Conservation (phyloP, 2,888 invertebrate species). For the Yponomeuta evonymella region DNA sequence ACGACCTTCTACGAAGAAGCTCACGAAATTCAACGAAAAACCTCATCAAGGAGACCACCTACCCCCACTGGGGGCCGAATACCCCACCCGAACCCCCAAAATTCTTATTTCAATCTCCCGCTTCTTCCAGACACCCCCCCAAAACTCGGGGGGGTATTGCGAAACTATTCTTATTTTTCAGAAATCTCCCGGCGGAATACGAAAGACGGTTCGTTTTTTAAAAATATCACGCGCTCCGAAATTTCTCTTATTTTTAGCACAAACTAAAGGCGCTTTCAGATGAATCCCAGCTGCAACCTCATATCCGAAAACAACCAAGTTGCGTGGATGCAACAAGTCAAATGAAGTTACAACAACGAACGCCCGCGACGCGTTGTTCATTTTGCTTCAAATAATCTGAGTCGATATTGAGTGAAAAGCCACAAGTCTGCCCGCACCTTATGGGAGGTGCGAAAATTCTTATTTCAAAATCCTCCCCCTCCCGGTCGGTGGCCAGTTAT, state of each 20-base stretch:
- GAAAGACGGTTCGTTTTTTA: conserved; percentile 74
- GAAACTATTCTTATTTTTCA: conserved; percentile 77
- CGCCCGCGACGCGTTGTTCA: neutral
- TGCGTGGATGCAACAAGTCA: neutral
- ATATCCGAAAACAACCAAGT: neutral
- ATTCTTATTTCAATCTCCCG: conserved; percentile 71
- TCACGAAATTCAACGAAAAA: conserved; percentile 73
- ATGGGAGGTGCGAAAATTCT: conserved; percentile 65
- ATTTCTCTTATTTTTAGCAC: conserved; percentile 74
- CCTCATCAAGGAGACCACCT: conserved; percentile 68
- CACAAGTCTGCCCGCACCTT: conserved; percentile 18
- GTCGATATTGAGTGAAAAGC: neutral
- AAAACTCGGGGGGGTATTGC: conserved; percentile 53
- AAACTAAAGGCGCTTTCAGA: neutral
- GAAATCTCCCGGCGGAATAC: conserved; percentile 74
- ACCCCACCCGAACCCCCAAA: conserved; percentile 63
- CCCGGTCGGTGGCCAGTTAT: conserved; percentile 67
- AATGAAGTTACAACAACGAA: neutral
- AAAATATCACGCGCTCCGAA: conserved; percentile 76
- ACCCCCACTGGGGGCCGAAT: conserved; percentile 54
- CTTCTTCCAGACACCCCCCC: conserved; percentile 50
- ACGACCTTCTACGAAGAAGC: conserved; percentile 50
- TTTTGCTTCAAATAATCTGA: neutral
- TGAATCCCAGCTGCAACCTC: conserved; percentile 23
- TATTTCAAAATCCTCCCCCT: conserved; percentile 60